Evolutionary conservation across 2,888 invertebrate species (phyloP), one percentile per base, ranked within the genome.

Genomic region (Athalia circularis): DNA sequence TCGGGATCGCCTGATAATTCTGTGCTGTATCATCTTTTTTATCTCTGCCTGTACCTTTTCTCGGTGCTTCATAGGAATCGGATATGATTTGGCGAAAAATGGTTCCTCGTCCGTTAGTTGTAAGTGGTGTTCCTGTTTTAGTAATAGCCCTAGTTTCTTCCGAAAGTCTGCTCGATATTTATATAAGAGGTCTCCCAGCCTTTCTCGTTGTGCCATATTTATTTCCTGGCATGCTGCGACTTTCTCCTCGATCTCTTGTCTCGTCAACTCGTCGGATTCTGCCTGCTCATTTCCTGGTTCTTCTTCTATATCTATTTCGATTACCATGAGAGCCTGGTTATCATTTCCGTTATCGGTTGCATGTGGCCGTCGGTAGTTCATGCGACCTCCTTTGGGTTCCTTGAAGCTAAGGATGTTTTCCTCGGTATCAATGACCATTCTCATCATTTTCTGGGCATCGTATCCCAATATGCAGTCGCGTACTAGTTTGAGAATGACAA

Each of bases 1-100:
- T 43, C 47, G 48, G 11, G 79, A 79, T 29, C 48, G 45, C 11
- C 76, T 59, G 54, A 77, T 79, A 11, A 79, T 77, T 9, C 61
- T 15, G 45, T 57, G 3, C n/a, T 75, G 57, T n/a, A 80, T 7
- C 80, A 78, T 78, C 13, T 50, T 48, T 48, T 65, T 8, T 7
- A 77, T 78, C 52, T 80, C 75, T 3, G 8, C 5, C 5, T 78
- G 48, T 5, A 77, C 65, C 29, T 9, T 61, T 3, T 72, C 72
- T 8, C 62, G 45, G 11, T 78, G 48, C 9, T 48, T 61, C 8
- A 70, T 29, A 5, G 77, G 77, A 43, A 78, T 61, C 11, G 62
- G 52, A 13, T 78, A 78, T 2, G 70, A 13, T 11, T 78, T 47
- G n/a, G n/a, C n/a, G n/a, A n/a, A n/a, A n/a, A n/a, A n/a, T n/a